phyloP scores from a whole-genome alignment of 2,113 vertebrate genomes.

The Vimba vimba region DNA sequence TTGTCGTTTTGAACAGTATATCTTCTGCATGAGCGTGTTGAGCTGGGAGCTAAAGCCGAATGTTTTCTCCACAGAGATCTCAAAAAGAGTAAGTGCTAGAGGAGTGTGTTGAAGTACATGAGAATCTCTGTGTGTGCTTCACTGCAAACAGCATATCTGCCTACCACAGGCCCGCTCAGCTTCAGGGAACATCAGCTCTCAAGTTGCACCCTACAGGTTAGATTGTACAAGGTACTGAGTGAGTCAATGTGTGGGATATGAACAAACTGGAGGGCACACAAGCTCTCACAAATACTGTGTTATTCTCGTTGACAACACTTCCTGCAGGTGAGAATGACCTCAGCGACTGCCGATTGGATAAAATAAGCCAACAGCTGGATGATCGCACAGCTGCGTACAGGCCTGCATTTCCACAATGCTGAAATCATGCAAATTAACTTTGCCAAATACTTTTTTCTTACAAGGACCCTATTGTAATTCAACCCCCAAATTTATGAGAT shows the following conservation, averaged over 20 bases:
- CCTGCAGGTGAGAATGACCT: slow-evolving; percentile 18
- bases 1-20: not conserved
- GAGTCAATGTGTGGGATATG: not conserved
- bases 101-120: not conserved
- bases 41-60: slow-evolving; percentile 14
- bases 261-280: slow-evolving; percentile 3
- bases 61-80: slow-evolving; percentile 6
- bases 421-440: not conserved
- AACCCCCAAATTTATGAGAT: not conserved
- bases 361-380: slow-evolving; percentile 15
- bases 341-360: not conserved
- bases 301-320: not conserved
- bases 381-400: slow-evolving; percentile 7
- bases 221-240: slow-evolving; percentile 22
- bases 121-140: not conserved
- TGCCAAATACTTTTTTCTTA: not conserved
- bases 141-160: not conserved
- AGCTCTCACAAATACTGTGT: not conserved
- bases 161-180: not conserved
- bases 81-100: not conserved
- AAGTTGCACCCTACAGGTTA: slow-evolving; percentile 15
- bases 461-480: not conserved
- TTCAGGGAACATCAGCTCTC: slow-evolving; percentile 17
- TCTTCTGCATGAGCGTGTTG: not conserved
- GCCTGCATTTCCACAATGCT: not conserved